Percentiles rank a stretch among this genome's conserved stretches.
phyloP scores from a whole-genome alignment of 2,888 invertebrate genomes.

The Metopia argyrocephala region DNA sequence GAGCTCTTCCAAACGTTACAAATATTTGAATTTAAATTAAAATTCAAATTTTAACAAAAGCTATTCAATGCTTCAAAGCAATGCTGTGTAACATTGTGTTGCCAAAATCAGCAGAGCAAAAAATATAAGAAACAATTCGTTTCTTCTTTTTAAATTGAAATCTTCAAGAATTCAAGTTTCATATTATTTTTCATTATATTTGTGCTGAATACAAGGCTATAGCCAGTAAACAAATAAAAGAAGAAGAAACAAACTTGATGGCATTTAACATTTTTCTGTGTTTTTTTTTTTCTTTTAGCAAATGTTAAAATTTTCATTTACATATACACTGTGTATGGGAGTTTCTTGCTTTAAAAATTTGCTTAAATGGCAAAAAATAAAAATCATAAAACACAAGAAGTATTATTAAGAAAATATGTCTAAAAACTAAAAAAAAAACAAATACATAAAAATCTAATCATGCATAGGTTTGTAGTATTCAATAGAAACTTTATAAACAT shows the following conservation, averaged over 20 bases:
- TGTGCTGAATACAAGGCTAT: slow-evolving; percentile 30
- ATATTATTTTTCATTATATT: not conserved
- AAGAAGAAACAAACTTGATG: slow-evolving; percentile 24
- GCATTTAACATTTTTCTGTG: slow-evolving; percentile 32
- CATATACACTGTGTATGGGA: not conserved
- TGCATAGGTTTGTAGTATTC: slow-evolving; percentile 8
- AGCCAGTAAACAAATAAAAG: not conserved
- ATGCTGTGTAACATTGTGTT: not conserved
- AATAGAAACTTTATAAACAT: not conserved
- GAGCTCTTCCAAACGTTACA: too few relatives aligned
- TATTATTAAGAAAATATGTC: not conserved
- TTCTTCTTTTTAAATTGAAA: too few relatives aligned
- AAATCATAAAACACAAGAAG: not conserved
- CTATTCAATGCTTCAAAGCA: too few relatives aligned
- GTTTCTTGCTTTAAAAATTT: not conserved
- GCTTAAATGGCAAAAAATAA: not conserved
- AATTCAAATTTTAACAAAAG: too few relatives aligned
- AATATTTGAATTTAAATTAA: not conserved
- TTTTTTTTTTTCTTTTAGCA: not conserved
- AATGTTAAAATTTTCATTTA: not conserved
- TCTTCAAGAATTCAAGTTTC: slow-evolving; percentile 24
- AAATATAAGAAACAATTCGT: not conserved
- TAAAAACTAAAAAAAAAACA: not conserved
- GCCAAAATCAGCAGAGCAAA: not conserved
- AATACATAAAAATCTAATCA: slow-evolving; percentile 15